Base-by-base conservation (phyloP, 2,113 vertebrate genomes). In the Grantiella picta region DNA sequence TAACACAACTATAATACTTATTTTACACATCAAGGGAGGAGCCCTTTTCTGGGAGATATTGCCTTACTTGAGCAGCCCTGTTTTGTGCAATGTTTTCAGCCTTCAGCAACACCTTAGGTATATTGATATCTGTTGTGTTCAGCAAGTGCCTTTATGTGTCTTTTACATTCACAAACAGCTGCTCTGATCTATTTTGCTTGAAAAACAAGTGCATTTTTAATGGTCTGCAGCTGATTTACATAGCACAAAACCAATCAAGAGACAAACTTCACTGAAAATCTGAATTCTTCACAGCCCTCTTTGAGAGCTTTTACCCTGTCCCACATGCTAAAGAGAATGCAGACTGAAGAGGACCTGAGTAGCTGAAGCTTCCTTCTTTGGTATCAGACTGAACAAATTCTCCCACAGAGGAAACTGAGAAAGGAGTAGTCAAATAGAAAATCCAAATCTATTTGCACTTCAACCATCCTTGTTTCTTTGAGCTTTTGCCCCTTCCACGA, bases 321-420 rank as follows among this genome's bases (percentile, higher is more conserved):
- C 11, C 52, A 42, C 29, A 21, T 14, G 13, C n/a, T 60, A 38
- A 80, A 4, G 9, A 13, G 29, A 94, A 60, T 0, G 0, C 35
- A 64, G 29, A 56, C 50, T 38, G 17, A 59, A 42, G 18, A 78
- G 73, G 25, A 56, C 8, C 31, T 38, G 11, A 73, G 42, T 29
- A 53, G 64, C 2, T 86, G 42, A 52, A 82, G 15, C 28, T 64
- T 78, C 33, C 44, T 72, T 87, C 40, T 60, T 47, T 87, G 50
- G 28, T 38, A 54, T 31, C 21, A 70, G 78, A 50, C 10, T 31
- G n/a, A 54, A 88, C 4, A 57, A n/a, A n/a, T n/a, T n/a, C n/a
- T n/a, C n/a, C n/a, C n/a, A n/a, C n/a, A n/a, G n/a, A n/a, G n/a
- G n/a, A n/a, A n/a, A n/a, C n/a, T n/a, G n/a, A n/a, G n/a, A n/a